Base-by-base conservation (phyloP, 2,888 invertebrate species). In the Ypsolopha scabrella region DNA sequence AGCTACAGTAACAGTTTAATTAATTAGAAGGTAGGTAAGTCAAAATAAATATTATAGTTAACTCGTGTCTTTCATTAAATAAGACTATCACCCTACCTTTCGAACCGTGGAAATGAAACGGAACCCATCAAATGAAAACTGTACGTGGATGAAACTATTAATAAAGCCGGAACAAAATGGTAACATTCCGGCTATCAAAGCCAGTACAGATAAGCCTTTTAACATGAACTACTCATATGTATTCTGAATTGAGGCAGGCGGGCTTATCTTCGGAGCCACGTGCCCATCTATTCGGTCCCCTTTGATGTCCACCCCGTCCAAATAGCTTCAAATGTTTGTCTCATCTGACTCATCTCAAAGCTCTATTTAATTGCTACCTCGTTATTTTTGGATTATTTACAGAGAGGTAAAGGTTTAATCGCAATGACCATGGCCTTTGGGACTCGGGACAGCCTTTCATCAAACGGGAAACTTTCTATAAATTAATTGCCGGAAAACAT, bases 301-400 rank as follows among this genome's bases (percentile, higher is more conserved):
- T 82, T 83, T 83, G 81, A 83, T 75, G 75, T 75, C 58, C 63
- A 62, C 61, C 61, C 61, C 60, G 63, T 64, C 61, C 68, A 67
- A 63, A 61, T 55, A 60, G 52, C 54, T 24, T 2, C 59, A 63
- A 54, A 63, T 75, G 68, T 76, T 68, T 76, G 75, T 79, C 2
- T 24, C 24, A 24, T 24, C n/a, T n/a, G n/a, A n/a, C n/a, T 24
- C 24, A 24, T 24, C 80, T 78, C 74, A 75, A 80, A 78, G 77
- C 78, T 71, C 69, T 65, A 69, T 82, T 81, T 83, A 85, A 86
- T 83, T 82, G 76, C 82, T 75, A 70, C 68, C 80, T 86, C 83
- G 80, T 86, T 86, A 86, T 83, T 85, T 80, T 71, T 69, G 85
- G 86, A 86, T 85, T 86, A 86, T 83, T 82, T 83, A 74, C 78